These are phyloP conservation scores for Lanius collurio DNA, from an alignment of 2,113 vertebrate species.

Conservation along the genomic window DNA sequence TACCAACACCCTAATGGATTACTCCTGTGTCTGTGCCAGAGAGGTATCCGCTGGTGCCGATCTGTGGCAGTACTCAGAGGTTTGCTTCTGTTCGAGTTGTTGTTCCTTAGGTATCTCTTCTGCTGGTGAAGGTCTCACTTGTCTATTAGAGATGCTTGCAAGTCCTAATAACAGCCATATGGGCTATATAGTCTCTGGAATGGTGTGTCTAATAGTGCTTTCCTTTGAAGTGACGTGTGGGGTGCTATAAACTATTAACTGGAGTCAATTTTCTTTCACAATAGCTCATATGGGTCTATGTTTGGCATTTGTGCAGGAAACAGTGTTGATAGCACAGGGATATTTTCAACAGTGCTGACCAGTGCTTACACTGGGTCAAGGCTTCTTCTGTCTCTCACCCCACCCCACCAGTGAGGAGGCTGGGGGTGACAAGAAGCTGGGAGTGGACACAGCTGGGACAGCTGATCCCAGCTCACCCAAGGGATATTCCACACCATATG, in stretches of 20 bases:
- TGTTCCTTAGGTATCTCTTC: not conserved
- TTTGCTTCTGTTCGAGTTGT: not conserved
- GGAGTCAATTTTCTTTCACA: not conserved
- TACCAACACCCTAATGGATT: not conserved
- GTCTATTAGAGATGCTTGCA: not conserved
- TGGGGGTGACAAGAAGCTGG: not conserved
- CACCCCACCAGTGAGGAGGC: not conserved
- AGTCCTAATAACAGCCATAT: not conserved
- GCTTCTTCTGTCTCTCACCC: not conserved
- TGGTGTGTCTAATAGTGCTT: not conserved
- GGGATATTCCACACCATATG: not conserved
- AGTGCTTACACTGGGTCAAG: not conserved
- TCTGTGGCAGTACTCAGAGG: not conserved
- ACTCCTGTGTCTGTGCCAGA: not conserved
- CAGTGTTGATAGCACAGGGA: not conserved
- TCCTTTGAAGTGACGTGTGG: not conserved
- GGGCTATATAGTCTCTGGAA: not conserved
- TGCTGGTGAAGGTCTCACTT: not conserved
- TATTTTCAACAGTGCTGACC: not conserved
- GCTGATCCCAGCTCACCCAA: not conserved
- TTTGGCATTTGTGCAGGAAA: not conserved
- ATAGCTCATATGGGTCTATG: rapidly evolving
- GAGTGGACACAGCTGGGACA: not conserved
- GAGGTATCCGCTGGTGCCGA: not conserved
- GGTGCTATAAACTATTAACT: not conserved